Base-by-base conservation (phyloP, 2,888 invertebrate genomes). In the Dichetophora obliterata region DNA sequence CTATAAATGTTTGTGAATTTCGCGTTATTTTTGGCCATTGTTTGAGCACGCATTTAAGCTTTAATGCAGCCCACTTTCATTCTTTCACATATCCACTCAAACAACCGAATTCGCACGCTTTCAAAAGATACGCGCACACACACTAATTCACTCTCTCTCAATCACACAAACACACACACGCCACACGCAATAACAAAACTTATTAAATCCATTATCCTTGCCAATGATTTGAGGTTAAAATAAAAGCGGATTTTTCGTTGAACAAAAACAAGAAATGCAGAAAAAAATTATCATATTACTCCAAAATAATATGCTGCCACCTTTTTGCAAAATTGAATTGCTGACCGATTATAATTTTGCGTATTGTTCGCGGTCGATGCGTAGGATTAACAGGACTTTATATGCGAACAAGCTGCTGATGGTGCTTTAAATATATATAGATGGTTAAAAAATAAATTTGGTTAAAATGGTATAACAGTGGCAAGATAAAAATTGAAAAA, bases 121-220 rank as follows among this genome's bases (percentile, higher is more conserved):
- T 16, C 43, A 14, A 19, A 37, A 43, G n/a, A 27, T 22, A 48
- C 16, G 37, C 65, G n/a, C 37, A 65, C 65, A 65, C 48, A 24
- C 50, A 16, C n/a, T n/a, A 5, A 48, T 24, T 8, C n/a, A 37
- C 63, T 59, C n/a, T n/a, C 14, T 31, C 22, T 8, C 61, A 14
- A 4, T 14, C 16, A n/a, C 27, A 2, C 31, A 4, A 34, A 27
- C 31, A 27, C 63, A 63, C 2, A n/a, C 31, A 31, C 34, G n/a
- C 14, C n/a, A 63, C 6, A 22, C 14, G 50, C 27, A 22, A 83
- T 82, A 83, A 85, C 84, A 85, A 87, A 86, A 85, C 85, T 82
- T 82, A 86, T 86, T 85, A 85, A 84, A 85, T 86, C 84, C 83
- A 85, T 85, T 85, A 87, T 86, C 85, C 85, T 83, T 82, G 81